These are phyloP conservation scores for Numenius phaeopus DNA, from an alignment of 2,797 vertebrate species.

Conservation along the genomic window DNA sequence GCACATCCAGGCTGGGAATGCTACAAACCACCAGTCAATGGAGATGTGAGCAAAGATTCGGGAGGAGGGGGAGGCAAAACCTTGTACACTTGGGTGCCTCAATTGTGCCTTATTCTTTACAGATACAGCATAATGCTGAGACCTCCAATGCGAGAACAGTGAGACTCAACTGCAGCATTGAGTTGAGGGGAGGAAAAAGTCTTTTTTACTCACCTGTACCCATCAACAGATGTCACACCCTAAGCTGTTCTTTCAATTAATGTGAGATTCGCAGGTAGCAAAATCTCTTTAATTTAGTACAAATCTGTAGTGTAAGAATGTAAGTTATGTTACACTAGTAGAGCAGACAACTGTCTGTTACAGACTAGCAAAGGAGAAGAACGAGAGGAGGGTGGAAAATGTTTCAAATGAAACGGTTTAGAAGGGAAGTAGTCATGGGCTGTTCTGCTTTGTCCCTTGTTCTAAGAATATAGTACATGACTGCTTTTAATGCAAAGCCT, in stretches of 20 bases:
- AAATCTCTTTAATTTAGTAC: not conserved
- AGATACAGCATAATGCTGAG: not conserved
- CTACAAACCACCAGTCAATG: not conserved
- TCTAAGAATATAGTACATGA: not conserved
- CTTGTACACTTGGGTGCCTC: not conserved
- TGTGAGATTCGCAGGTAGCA: not conserved
- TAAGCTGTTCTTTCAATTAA: not conserved
- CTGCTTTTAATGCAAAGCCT: not conserved
- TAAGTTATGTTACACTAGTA: not conserved
- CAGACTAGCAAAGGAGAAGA: not conserved
- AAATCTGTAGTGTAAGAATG: not conserved
- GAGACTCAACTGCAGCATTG: not conserved
- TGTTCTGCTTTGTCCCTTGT: not conserved
- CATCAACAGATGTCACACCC: not conserved
- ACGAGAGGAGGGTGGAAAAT: not conserved
- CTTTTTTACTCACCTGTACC: not conserved
- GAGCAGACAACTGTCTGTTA: not conserved
- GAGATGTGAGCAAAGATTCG: not conserved
- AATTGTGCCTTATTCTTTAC: not conserved
- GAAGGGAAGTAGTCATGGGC: not conserved
- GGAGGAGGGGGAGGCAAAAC: fast-evolving
- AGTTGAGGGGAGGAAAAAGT: not conserved
- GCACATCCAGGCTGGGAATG: not conserved
- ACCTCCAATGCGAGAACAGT: not conserved
- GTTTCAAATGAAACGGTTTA: not conserved